Base-by-base conservation (phyloP, 2,888 invertebrate species). In the Andrena minutula region DNA sequence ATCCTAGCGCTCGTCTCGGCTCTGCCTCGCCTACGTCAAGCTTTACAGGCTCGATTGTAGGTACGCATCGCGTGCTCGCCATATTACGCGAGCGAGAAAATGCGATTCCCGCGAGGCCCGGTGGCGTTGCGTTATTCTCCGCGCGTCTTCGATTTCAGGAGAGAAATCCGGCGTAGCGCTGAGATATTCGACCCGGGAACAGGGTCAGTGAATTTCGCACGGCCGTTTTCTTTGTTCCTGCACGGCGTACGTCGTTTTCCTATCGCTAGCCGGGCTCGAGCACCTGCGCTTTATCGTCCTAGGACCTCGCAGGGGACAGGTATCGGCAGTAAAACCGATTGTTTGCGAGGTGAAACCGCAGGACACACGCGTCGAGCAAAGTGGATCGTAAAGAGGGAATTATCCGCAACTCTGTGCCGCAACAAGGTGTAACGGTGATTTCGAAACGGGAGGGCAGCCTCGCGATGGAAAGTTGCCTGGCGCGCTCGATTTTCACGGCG, bases 341-440 rank as follows among this genome's bases (percentile, higher is more conserved):
- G 70, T 81, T 66, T 7, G 66, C 82, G 53, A 74, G 65, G 83
- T 76, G 82, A 87, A 87, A 85, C 75, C 61, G 71, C 41, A 30
- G 60, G 65, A 83, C 8, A 64, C 60, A n/a, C 74, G 63, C 20
- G 63, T 23, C 23, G 30, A 12, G 64, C 85, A 83, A 86, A 82
- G 75, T 79, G 79, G 83, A 86, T 86, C 86, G 86, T 86, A 86
- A 88, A 87, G 68, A 49, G 61, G 10, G 26, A 75, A 78, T 86
- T 83, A 80, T 87, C 73, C 56, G 47, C 60, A 26, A 61, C 69
- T 61, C 26, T 7, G 49, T 65, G 49, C 8, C 23, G 66, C 60
- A 30, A 79, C 64, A n/a, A 47, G 10, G 10, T 53, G 32, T 32
- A 3, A 8, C 26, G 26, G 23, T 16, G 75, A 32, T 77, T 69